These are phyloP conservation scores for Aplodontia rufa DNA, from an alignment of 2,113 vertebrate species.

Conservation along the genomic window DNA sequence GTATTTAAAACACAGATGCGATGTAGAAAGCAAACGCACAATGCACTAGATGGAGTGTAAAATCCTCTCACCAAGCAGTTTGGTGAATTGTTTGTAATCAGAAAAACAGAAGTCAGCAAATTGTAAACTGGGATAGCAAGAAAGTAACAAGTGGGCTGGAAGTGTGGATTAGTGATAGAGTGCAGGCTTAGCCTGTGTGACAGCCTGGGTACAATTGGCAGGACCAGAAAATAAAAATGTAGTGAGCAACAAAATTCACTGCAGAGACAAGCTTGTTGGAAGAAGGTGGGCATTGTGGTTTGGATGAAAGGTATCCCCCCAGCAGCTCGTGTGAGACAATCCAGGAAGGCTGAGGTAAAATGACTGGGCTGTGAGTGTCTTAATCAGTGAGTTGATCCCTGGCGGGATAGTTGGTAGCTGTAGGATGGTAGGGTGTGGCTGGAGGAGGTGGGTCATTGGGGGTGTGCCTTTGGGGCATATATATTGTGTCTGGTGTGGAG, in stretches of 20 bases:
- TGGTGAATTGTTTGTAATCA: constrained; percentile 42
- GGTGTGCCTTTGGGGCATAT: too few species aligned
- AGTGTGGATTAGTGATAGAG: not conserved
- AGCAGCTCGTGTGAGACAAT: too few species aligned
- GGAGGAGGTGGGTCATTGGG: too few species aligned
- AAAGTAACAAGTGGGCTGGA: not conserved
- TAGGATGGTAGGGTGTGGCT: too few species aligned
- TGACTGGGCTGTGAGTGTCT: too few species aligned
- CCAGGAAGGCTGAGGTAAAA: too few species aligned
- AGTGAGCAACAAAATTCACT: not conserved
- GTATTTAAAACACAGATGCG: constrained; percentile 50
- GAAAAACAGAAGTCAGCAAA: not conserved
- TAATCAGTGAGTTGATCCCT: too few species aligned
- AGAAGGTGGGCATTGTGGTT: not conserved
- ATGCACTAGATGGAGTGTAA: constrained; percentile 10
- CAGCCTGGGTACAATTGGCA: not conserved
- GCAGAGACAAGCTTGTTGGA: not conserved
- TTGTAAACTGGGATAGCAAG: not conserved
- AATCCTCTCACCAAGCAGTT: constrained; percentile 40
- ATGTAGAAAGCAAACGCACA: constrained; percentile 43
- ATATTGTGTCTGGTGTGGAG: too few species aligned
- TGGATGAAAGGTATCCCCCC: too few species aligned
- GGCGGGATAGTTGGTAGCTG: too few species aligned
- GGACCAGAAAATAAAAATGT: not conserved
- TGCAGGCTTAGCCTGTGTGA: not conserved